Evolutionary conservation across 2,888 invertebrate species (phyloP).

Genomic region (Scaptomyza reducta): DNA sequence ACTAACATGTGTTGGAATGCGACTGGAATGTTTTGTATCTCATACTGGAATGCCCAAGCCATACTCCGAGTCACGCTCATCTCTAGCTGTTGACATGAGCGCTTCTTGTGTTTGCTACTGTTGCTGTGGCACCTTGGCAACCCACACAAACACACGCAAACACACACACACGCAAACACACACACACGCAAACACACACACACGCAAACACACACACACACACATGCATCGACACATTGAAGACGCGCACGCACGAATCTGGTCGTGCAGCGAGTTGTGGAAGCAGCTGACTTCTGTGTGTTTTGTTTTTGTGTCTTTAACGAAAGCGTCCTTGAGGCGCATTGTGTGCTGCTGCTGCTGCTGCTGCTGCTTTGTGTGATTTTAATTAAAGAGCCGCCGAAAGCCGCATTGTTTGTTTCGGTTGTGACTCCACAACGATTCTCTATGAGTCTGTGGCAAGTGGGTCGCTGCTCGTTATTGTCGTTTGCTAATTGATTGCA

Average conservation of each 20-base stretch:
- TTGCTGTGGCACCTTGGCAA: conserved; percentile 46
- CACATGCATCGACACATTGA: not conserved
- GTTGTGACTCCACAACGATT: conserved; percentile 20
- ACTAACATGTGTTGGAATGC: not conserved
- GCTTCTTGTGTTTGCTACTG: conserved; percentile 38
- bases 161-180: conserved; percentile 2
- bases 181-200: conserved; percentile 50
- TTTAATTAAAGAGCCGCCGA: conserved; percentile 68
- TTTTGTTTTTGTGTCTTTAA: conserved; percentile 37
- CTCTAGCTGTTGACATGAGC: conserved; percentile 28
- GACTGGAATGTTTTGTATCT: conserved; percentile 2
- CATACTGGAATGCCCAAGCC: conserved; percentile 4
- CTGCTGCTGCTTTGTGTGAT: conserved; percentile 70
- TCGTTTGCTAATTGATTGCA: conserved; percentile 72
- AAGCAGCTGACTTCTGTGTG: conserved; percentile 32
- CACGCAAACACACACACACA: conserved; percentile 9
- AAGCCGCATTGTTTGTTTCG: conserved; percentile 36
- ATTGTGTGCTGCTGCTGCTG: no score
- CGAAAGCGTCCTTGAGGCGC: conserved; percentile 70
- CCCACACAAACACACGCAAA: conserved; percentile 46
- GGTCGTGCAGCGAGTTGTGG: conserved; percentile 39
- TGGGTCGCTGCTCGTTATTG: conserved; percentile 42
- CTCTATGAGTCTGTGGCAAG: conserved; percentile 37
- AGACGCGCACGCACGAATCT: conserved; percentile 52
- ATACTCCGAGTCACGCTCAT: conserved; percentile 22